Conservation (phyloP, 2,113 vertebrate genomes). For the Zeus faber region DNA sequence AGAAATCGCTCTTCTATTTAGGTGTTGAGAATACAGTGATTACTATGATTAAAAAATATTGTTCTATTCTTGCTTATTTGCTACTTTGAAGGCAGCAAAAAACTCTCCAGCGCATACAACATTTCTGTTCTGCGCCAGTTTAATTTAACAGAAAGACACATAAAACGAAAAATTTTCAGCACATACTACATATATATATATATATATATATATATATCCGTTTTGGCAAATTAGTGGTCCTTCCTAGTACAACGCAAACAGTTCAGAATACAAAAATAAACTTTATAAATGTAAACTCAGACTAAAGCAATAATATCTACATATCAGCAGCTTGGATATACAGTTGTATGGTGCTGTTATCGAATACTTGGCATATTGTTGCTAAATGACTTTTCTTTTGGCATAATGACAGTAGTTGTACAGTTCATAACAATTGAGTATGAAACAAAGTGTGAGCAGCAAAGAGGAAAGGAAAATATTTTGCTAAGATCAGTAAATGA, state of each 20-base stretch:
- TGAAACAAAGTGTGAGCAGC: constrained; percentile 40
- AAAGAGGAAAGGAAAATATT: constrained; percentile 32
- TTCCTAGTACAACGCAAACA: constrained; percentile 38
- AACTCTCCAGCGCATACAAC: background rate
- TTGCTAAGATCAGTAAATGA: too few species aligned
- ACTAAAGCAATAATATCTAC: constrained; percentile 62
- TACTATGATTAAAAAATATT: constrained; percentile 23
- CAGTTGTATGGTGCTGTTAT: constrained; percentile 61
- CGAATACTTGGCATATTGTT: constrained; percentile 59
- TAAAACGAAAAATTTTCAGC: constrained; percentile 14
- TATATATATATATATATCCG: constrained; percentile 24
- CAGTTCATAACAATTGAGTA: constrained; percentile 43
- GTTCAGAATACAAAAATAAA: constrained; percentile 74
- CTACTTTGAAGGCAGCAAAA: constrained; percentile 12
- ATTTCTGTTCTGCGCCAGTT: constrained; percentile 8
- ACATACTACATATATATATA: too few species aligned
- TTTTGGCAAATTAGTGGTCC: constrained; percentile 25
- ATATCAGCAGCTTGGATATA: constrained; percentile 71
- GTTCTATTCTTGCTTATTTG: constrained; percentile 7
- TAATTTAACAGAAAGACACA: constrained; percentile 3
- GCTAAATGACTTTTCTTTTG: constrained; percentile 67
- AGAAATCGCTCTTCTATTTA: background rate
- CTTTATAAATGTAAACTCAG: constrained; percentile 62
- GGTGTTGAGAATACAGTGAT: constrained; percentile 5
- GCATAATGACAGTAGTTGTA: constrained; percentile 47